A percentile compares a stretch with the other conserved stretches of the same genome.
phyloP scores from a whole-genome alignment of 2,113 vertebrate species.

The Tragelaphus strepsiceros region DNA sequence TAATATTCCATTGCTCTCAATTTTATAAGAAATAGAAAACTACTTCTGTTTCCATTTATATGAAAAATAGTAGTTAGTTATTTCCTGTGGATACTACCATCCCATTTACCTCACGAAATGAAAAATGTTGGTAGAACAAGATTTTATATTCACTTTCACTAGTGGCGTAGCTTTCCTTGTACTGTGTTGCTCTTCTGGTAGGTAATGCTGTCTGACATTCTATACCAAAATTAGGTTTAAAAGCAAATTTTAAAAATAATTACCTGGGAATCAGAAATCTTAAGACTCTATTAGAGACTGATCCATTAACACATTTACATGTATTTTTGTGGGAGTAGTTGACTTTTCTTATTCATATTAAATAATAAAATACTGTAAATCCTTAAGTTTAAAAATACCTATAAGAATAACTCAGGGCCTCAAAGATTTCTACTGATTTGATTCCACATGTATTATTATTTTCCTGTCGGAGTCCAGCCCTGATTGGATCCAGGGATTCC shows the following conservation, averaged over 20 bases:
- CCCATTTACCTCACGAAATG: background rate
- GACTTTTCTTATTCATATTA: background rate
- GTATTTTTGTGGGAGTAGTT: background rate
- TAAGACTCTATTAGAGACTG: background rate
- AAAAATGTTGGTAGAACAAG: background rate
- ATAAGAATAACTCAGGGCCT: background rate
- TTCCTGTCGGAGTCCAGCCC: background rate
- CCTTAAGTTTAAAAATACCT: background rate
- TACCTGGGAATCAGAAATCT: background rate
- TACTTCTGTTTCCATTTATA: background rate
- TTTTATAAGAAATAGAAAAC: background rate
- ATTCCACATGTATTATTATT: background rate
- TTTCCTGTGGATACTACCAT: conserved; percentile 4
- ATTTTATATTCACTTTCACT: background rate
- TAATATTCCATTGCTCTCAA: background rate
- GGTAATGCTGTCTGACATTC: background rate
- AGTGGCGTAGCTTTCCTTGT: background rate
- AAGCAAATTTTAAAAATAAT: conserved; percentile 25
- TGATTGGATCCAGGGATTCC: too few relatives aligned
- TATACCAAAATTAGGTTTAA: background rate
- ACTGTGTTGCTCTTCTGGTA: background rate
- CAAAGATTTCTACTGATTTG: background rate
- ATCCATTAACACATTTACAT: conserved; percentile 23
- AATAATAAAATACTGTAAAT: background rate
- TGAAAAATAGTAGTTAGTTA: background rate